Conservation (phyloP, 2,797 vertebrate species). For the Xenops minutus region DNA sequence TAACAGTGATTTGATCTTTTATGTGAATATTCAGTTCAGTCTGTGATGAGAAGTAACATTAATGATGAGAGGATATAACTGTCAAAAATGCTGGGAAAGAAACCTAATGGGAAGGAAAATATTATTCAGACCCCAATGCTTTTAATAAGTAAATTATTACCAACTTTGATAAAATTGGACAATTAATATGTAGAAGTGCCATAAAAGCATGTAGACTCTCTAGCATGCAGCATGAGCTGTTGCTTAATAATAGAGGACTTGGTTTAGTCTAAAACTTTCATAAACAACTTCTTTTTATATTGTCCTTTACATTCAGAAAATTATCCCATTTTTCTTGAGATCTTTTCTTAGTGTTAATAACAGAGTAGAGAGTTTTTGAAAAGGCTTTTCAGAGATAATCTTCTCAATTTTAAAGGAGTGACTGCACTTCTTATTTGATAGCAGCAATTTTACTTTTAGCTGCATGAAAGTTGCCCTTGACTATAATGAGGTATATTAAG, state of each 20-base stretch:
- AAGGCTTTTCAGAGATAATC: slow-evolving; percentile 59
- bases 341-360: slow-evolving; percentile 68
- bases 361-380: slow-evolving; percentile 44
- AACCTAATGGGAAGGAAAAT: slow-evolving; percentile 73
- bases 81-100: slow-evolving; percentile 69
- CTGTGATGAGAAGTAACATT: slow-evolving; percentile 71
- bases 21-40: slow-evolving; percentile 69
- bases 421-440: slow-evolving; percentile 34
- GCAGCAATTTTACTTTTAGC: slow-evolving; percentile 46
- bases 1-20: slow-evolving; percentile 73
- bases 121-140: slow-evolving; percentile 68
- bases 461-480: not conserved
- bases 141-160: slow-evolving; percentile 77
- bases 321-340: slow-evolving; percentile 61
- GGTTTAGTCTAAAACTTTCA: slow-evolving; percentile 32
- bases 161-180: slow-evolving; percentile 73
- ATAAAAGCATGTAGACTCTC: not conserved
- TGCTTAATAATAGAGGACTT: slow-evolving; percentile 64
- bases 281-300: slow-evolving; percentile 59
- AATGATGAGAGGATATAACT: slow-evolving; percentile 69
- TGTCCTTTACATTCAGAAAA: slow-evolving; percentile 64
- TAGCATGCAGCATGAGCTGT: slow-evolving; percentile 57
- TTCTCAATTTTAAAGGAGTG: slow-evolving; percentile 54
- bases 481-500: not conserved
- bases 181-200: slow-evolving; percentile 62